Conservation (phyloP, 2,113 vertebrate species). For the Arenaria interpres region DNA sequence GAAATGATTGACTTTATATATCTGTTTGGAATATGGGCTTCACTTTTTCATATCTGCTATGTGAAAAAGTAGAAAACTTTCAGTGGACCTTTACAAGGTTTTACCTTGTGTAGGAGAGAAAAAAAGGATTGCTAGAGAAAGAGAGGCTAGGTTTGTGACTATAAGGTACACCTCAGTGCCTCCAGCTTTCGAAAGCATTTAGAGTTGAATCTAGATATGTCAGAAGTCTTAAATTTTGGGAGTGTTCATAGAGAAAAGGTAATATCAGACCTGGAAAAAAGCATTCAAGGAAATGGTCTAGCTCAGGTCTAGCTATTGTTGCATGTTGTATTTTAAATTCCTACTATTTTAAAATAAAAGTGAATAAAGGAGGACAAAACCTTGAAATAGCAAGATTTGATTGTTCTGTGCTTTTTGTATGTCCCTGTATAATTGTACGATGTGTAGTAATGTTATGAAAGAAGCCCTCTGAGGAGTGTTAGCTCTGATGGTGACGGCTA, state of each 20-base stretch:
- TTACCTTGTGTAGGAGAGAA: not conserved
- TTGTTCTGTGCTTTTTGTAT: not conserved
- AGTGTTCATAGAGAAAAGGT: not conserved
- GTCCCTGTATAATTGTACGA: rapidly evolving
- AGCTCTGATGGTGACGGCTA: not conserved
- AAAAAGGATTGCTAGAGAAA: not conserved
- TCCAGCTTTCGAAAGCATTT: not conserved
- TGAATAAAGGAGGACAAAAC: not conserved
- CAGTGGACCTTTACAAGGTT: not conserved
- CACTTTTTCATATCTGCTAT: not conserved
- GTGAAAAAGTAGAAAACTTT: not conserved
- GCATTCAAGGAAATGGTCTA: not conserved
- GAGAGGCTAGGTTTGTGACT: not conserved
- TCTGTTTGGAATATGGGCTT: not conserved
- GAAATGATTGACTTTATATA: not conserved
- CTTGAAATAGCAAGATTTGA: not conserved
- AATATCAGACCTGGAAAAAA: not conserved
- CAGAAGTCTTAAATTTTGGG: not conserved
- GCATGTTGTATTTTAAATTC: not conserved
- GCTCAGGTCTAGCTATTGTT: not conserved
- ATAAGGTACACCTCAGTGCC: not conserved
- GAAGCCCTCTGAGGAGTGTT: not conserved
- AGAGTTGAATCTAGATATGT: not conserved
- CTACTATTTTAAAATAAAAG: not conserved
- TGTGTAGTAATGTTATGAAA: not conserved